phyloP scores from a whole-genome alignment of 2,888 invertebrate genomes.

The Drosophila anomelani region DNA sequence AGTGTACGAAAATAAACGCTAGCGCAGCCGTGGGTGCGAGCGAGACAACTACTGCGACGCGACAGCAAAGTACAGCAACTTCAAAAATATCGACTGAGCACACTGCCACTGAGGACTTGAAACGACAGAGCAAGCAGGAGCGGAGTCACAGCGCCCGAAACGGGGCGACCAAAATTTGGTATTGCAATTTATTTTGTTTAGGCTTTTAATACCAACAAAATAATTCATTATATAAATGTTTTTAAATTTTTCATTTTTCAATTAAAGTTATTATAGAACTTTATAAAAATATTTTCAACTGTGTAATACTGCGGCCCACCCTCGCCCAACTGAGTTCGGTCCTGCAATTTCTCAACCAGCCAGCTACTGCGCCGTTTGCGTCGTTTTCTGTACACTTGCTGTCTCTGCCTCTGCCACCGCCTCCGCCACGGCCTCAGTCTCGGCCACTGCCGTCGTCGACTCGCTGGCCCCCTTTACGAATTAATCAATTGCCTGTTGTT shows the following conservation, averaged over 20 bases:
- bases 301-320: neutral
- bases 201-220: no score
- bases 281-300: no score
- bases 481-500: conserved; percentile 52
- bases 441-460: conserved; percentile 29
- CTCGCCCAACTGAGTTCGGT: conserved; percentile 26
- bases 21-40: conserved; percentile 66
- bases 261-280: no score
- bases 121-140: conserved; percentile 30
- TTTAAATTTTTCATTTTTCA: no score
- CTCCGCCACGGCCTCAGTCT: conserved; percentile 27
- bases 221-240: no score
- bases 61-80: conserved; percentile 79
- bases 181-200: neutral
- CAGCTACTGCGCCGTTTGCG: conserved; percentile 77
- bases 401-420: conserved; percentile 26
- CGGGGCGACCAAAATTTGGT: conserved; percentile 34
- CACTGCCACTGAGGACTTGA: conserved; percentile 51
- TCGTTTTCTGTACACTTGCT: conserved; percentile 74
- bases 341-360: conserved; percentile 71
- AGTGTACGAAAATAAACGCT: conserved; percentile 76
- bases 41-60: conserved; percentile 78
- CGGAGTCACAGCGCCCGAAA: conserved; percentile 48
- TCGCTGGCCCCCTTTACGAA: conserved; percentile 23
- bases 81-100: conserved; percentile 76